Percentiles rank a stretch among this genome's conserved stretches.
These are phyloP conservation scores for Rhipidura dahli DNA, from an alignment of 2,113 vertebrate genomes.

Conservation along the genomic window DNA sequence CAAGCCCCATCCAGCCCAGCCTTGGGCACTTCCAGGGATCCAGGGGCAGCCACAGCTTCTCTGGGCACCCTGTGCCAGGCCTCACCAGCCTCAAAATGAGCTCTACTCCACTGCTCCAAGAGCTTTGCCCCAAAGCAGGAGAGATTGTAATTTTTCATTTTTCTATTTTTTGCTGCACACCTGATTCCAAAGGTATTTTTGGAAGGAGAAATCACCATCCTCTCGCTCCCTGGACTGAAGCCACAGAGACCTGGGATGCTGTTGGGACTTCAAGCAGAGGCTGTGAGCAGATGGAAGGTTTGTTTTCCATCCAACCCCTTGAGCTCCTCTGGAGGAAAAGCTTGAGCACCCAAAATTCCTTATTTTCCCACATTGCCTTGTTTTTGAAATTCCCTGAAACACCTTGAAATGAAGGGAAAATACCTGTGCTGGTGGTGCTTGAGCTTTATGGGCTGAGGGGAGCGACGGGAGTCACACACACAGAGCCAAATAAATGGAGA, in stretches of 20 bases:
- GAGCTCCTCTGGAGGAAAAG: background rate
- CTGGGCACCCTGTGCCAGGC: background rate
- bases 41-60: background rate
- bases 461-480: background rate
- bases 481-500: background rate
- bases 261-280: background rate
- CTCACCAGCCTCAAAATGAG: background rate
- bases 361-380: rapidly evolving
- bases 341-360: background rate
- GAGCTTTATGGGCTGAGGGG: background rate
- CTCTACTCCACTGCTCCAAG: background rate
- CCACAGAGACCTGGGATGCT: background rate
- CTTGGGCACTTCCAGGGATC: background rate
- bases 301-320: background rate
- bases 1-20: rapidly evolving
- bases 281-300: background rate
- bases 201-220: rapidly evolving
- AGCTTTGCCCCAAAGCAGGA: background rate
- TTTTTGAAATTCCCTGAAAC: background rate
- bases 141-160: background rate
- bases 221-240: background rate
- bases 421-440: background rate
- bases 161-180: rapidly evolving
- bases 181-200: background rate
- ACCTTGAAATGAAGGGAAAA: rapidly evolving